phyloP scores from a whole-genome alignment of 2,797 vertebrate species.

The Lacerta viridis region DNA sequence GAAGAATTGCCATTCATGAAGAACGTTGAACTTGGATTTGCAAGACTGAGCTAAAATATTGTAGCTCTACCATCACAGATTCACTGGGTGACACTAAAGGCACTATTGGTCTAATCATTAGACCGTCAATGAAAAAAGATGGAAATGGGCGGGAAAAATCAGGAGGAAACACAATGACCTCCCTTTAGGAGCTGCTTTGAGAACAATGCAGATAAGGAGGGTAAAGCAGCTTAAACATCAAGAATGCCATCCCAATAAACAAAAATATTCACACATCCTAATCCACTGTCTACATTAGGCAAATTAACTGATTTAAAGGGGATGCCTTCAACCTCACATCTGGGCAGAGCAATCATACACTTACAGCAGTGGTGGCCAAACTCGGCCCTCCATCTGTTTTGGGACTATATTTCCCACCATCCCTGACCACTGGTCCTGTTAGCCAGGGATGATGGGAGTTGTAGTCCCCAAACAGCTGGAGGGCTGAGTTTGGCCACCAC shows the following conservation, averaged over 20 bases:
- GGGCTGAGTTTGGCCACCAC: too few relatives aligned
- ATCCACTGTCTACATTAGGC: neutral
- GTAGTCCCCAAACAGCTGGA: too few relatives aligned
- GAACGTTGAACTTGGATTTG: neutral
- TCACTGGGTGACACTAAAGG: neutral
- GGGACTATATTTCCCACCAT: too few relatives aligned
- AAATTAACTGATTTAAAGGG: constrained; percentile 1
- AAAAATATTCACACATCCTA: neutral
- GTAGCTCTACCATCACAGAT: neutral
- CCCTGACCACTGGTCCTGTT: too few relatives aligned
- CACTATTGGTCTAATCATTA: neutral
- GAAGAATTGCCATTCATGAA: constrained; percentile 47
- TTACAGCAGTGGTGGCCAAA: too few relatives aligned
- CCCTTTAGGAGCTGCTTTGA: neutral
- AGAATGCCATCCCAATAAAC: neutral
- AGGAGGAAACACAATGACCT: neutral
- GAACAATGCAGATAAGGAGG: neutral
- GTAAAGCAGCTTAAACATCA: neutral
- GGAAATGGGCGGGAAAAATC: neutral
- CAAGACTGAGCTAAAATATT: constrained; percentile 4
- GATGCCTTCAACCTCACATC: neutral
- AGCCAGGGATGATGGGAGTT: too few relatives aligned
- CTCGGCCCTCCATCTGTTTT: too few relatives aligned
- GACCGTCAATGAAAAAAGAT: neutral
- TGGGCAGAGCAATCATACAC: too few relatives aligned